Conservation (phyloP, 2,797 vertebrate genomes). For the Menidia menidia region DNA sequence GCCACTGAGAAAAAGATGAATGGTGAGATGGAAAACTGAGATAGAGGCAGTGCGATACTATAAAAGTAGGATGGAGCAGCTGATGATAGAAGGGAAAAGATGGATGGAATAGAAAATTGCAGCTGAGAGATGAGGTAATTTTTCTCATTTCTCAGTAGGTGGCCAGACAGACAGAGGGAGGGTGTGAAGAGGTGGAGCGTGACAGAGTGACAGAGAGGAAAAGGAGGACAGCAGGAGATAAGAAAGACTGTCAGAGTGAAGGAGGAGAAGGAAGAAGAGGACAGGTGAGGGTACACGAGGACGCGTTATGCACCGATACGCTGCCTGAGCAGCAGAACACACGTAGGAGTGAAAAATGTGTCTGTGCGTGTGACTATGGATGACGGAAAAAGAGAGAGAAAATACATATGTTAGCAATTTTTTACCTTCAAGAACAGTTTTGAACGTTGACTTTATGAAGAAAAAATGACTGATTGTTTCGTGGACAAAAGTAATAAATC, state of each 20-base stretch:
- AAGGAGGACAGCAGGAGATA: slow-evolving; percentile 59
- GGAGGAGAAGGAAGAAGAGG: slow-evolving; percentile 42
- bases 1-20: slow-evolving; percentile 12
- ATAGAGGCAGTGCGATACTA: slow-evolving; percentile 21
- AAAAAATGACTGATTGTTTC: neutral
- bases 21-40: slow-evolving; percentile 3
- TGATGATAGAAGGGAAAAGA: slow-evolving; percentile 66
- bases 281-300: slow-evolving; percentile 47
- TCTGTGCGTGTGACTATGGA: neutral
- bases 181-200: slow-evolving; percentile 54
- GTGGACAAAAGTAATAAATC: neutral
- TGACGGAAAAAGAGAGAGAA: neutral
- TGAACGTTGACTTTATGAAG: neutral
- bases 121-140: slow-evolving; percentile 62
- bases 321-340: slow-evolving; percentile 38
- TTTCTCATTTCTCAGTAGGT: slow-evolving; percentile 66
- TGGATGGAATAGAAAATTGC: slow-evolving; percentile 66
- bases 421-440: slow-evolving; percentile 16
- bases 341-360: neutral
- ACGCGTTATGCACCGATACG: slow-evolving; percentile 51
- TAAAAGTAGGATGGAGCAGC: slow-evolving; percentile 29
- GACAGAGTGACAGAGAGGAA: slow-evolving; percentile 61
- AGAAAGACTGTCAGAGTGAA: slow-evolving; percentile 40
- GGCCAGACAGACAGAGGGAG: slow-evolving; percentile 42
- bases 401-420: neutral